Base-by-base conservation (phyloP, 2,888 invertebrate genomes). In the Dascillus cervinus region DNA sequence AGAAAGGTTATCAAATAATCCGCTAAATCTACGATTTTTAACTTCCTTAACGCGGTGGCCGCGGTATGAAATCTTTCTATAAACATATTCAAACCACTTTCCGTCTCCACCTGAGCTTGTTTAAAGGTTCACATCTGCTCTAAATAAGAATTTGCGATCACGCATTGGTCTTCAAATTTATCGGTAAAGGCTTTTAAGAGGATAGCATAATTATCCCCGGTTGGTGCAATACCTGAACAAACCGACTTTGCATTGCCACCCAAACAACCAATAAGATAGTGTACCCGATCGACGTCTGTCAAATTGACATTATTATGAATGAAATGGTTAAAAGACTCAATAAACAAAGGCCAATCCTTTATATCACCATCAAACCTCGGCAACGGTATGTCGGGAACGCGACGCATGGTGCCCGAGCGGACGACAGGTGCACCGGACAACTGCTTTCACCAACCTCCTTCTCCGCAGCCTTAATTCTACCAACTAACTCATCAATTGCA, bases 291-390 rank as follows among this genome's bases (percentile, higher is more conserved):
- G 8, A 29, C 22, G 6, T 29, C 13, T 2, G 9, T 21, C 10
- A 29, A 13, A 2, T 29, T 13, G 3, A n/a, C 4, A 11, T 28
- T 28, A 11, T 19, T 12, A 14, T 28, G 28, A 10, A 28, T 20
- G 4, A 28, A 3, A 28, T 21, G 22, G 5, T 28, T 28, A 21
- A 21, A 21, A 2, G 4, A 28, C 11, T 28, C 21, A 22, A 10
- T 14, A 22, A 29, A 29, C 4, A 12, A 13, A 3, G 29, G 29
- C 29, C 29, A 29, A 6, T 29, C 29, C 17, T 22, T 21, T 3
- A 12, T 6, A 29, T 29, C 8, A 3, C 22, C 29, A 2, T 9
- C 4, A 21, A 29, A 22, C 11, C 10, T 22, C 3, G 22, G 22
- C 4, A 29, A 22, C n/a, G 2, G 5, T 14, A 29, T 15, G 11